These are phyloP conservation scores for Meiosimyza platycephala DNA, from an alignment of 2,888 invertebrate genomes.

Conservation along the genomic window DNA sequence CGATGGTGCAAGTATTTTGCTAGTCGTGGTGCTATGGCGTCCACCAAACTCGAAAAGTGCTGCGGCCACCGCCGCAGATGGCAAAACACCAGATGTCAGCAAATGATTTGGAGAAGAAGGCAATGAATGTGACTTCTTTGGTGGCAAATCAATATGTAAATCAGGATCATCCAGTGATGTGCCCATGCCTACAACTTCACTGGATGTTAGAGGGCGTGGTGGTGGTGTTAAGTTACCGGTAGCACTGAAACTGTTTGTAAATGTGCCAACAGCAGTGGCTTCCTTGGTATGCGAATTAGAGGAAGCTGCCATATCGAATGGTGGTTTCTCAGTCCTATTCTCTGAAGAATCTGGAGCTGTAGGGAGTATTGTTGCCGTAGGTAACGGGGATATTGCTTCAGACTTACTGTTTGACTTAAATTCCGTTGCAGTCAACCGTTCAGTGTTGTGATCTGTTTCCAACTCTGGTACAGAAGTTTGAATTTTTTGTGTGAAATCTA, in stretches of 20 bases:
- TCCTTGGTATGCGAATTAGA: constrained; percentile 5
- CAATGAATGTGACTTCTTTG: constrained; percentile 61
- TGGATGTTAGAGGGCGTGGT: constrained; percentile 61
- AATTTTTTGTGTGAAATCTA: constrained; percentile 57
- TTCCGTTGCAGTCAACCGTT: constrained; percentile 21
- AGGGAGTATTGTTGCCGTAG: constrained; percentile 24
- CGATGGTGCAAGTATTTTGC: constrained; percentile 2
- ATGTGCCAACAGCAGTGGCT: background rate
- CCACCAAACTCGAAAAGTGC: constrained; percentile 54
- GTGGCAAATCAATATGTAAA: constrained; percentile 51
- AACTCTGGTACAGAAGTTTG: constrained; percentile 42
- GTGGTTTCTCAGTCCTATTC: constrained; percentile 22
- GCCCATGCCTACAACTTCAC: constrained; percentile 57
- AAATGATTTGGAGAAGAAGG: constrained; percentile 60
- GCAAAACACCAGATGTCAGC: constrained; percentile 43
- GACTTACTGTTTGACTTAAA: no score
- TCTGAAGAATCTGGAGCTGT: constrained; percentile 33
- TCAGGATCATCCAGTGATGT: constrained; percentile 52
- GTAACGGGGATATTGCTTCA: constrained; percentile 37
- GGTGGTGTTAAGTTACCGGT: constrained; percentile 57
- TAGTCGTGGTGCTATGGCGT: constrained; percentile 39
- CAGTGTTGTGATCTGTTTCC: background rate
- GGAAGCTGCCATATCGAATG: constrained; percentile 17
- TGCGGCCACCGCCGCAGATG: constrained; percentile 49
- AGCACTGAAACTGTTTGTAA: background rate